Conservation (phyloP, 1,140 invertebrate species). For the Hermatobates lingyangjiaoensis region DNA sequence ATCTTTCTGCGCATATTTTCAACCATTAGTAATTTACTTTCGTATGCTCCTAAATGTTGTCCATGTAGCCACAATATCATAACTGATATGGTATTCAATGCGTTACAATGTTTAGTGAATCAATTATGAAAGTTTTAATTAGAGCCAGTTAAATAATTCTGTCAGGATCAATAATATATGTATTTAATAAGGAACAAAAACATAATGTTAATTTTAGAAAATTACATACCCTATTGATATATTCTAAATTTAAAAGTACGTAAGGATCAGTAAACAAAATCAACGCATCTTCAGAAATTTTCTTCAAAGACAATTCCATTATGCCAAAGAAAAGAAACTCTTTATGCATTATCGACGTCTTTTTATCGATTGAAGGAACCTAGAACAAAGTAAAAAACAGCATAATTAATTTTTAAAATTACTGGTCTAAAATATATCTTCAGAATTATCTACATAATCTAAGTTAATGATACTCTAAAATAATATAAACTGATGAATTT, state of each 20-base stretch:
- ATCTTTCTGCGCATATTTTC: no score
- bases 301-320: slow-evolving; percentile 46
- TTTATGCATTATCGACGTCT: slow-evolving; percentile 19
- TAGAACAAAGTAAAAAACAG: slow-evolving; percentile 9
- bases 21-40: no score
- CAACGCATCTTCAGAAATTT: slow-evolving; percentile 47
- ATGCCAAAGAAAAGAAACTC: slow-evolving; percentile 40
- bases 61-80: not conserved
- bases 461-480: not conserved
- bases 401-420: not conserved
- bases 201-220: slow-evolving; percentile 2
- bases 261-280: slow-evolving; percentile 41
- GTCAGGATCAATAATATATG: not conserved
- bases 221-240: slow-evolving; percentile 52
- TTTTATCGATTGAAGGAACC: slow-evolving; percentile 22
- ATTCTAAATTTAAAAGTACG: slow-evolving; percentile 53
- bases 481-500: not conserved
- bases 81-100: slow-evolving; percentile 1
- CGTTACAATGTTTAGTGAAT: not conserved
- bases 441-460: not conserved
- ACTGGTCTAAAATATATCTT: not conserved
- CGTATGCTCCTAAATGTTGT: no score
- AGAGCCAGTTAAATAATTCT: not conserved
- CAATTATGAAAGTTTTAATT: not conserved
- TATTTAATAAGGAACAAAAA: not conserved